Base-by-base conservation (phyloP, 2,888 invertebrate species). In the Drosophila meridionalis region DNA sequence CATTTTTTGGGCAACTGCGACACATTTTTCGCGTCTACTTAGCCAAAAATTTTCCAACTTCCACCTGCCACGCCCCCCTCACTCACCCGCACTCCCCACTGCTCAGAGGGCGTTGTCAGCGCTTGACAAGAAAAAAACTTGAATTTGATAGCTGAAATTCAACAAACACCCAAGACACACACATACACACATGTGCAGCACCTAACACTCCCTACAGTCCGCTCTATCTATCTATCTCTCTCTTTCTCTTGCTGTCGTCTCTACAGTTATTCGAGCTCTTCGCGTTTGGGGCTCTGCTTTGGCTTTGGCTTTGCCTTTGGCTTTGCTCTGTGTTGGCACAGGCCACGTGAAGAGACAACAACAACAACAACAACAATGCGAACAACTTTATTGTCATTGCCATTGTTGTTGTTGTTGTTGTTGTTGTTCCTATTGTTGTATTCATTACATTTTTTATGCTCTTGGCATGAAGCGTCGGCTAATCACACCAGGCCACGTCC, bases 391-490 rank as follows among this genome's bases (percentile, higher is more conserved):
- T 59, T 50, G 48, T 32, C 42, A 43, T 26, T 63, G 28, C 50
- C 34, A 52, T 52, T 52, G 50, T 32, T 32, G 50, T 52, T 50
- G 53, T 52, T n/a, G 38, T 53, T 62, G 28, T 52, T 59, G 62
- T 57, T 67, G 48, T 68, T 69, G 68, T 55, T 63, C 59, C 58
- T 63, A 36, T 50, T 78, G 63, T 76, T 71, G 63, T 62, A 36
- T 70, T 67, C 78, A 83, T 82, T 69, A 67, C 56, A 38, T 67
- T 73, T 67, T 80, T 67, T 47, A 68, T 81, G 69, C 79, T 65
- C 65, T 80, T 68, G 73, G 76, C 53, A 66, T 66, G 63, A 78
- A 74, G 61, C 78, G 70, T 70, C 76, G 70, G 79, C 80, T 81
- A 81, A 80, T 80, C 78, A 80, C 80, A 80, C 80, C 73, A 73